Evolutionary conservation across 2,113 vertebrate species (phyloP), one percentile per base, ranked within the genome.

Genomic region (Ictidomys tridecemlineatus): DNA sequence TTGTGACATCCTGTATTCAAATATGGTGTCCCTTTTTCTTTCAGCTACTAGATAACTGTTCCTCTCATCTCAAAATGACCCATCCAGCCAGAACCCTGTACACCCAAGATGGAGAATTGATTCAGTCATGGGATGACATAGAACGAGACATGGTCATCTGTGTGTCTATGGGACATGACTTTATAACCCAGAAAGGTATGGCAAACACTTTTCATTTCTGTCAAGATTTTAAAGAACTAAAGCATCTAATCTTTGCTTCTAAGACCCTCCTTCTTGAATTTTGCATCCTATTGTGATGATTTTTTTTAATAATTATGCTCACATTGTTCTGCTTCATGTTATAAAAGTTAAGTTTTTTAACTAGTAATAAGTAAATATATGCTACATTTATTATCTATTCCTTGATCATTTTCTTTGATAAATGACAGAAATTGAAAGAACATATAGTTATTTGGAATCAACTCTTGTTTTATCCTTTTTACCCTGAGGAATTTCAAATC

Each of bases 171-270:
- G 98, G 98, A 95, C 95, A 82, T 24, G 65, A 89, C 24, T 98
- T 98, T 74, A 37, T 91, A 45, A 98, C 76, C 22, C 61, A 93
- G 24, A 91, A 96, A 98, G 98, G 97, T 98, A 97, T 80, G 83
- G 22, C 69, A 65, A 28, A 24, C 34, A 53, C 1, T 63, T 28
- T 96, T 96, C 61, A 94, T 91, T 94, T n/a, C 74, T 32, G 86
- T 72, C 48, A 42, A 30, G 13, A 42, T 53, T 79, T 79, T 94
- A 17, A 92, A 93, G 70, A 69, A 70, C 79, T 79, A 92, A 95
- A 91, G 11, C 12, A 65, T 42, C 63, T 5, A 34, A 3, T 76
- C 28, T 82, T 89, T 80, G 74, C 20, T 85, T 89, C 45, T 24
- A 58, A 80, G 39, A 48, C 28, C 34, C 53, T 39, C 30, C 5